Conservation (phyloP, 2,888 invertebrate genomes). For the Plagodis dolabraria region DNA sequence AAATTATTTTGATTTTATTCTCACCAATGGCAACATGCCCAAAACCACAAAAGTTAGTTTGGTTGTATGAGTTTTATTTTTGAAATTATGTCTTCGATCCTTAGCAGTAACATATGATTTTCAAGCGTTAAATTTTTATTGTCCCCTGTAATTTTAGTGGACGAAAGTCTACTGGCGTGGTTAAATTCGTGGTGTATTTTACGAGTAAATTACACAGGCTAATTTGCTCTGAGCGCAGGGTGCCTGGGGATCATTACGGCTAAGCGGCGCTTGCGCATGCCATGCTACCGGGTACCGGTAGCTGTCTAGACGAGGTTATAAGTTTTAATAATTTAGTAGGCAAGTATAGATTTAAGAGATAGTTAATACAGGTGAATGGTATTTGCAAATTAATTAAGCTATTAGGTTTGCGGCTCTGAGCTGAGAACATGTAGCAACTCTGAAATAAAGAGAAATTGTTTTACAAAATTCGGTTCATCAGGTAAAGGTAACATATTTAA, state of each 20-base stretch:
- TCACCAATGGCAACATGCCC: neutral
- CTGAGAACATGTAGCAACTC: too few relatives aligned
- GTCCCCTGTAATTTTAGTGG: conserved; percentile 29
- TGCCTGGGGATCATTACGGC: conserved; percentile 50
- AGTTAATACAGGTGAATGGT: too few relatives aligned
- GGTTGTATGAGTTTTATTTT: neutral
- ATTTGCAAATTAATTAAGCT: too few relatives aligned
- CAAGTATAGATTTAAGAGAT: too few relatives aligned
- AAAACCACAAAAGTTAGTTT: neutral
- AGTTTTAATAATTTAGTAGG: neutral
- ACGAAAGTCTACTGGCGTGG: conserved; percentile 5
- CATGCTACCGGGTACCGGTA: conserved; percentile 47
- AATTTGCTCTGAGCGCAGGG: conserved; percentile 49
- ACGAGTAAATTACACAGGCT: conserved; percentile 45
- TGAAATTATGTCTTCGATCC: neutral
- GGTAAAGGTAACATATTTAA: too few relatives aligned
- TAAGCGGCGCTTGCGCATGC: conserved; percentile 44
- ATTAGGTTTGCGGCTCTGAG: too few relatives aligned
- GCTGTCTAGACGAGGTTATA: conserved; percentile 3
- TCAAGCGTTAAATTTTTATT: conserved; percentile 29
- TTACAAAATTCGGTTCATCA: too few relatives aligned
- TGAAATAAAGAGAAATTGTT: too few relatives aligned
- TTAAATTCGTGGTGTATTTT: conserved; percentile 35
- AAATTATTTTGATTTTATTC: neutral
- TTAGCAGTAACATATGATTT: conserved; percentile 23